Evolutionary conservation across 2,888 invertebrate species (phyloP).

Genomic region (Polyommatus icarus): DNA sequence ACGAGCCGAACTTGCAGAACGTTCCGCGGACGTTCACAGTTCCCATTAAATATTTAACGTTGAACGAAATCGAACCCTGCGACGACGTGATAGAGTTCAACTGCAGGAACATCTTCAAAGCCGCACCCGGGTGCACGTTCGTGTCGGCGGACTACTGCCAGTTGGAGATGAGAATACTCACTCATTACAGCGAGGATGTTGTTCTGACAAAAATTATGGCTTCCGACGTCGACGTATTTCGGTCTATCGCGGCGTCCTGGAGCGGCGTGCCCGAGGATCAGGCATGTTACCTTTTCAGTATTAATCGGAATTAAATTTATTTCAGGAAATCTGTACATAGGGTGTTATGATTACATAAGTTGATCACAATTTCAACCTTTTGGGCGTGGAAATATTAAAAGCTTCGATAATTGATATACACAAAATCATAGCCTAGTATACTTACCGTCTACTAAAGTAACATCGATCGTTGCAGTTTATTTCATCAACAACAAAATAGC

Average conservation of each 20-base stretch:
- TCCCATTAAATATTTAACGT: slow-evolving; percentile 56
- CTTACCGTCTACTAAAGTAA: too few relatives aligned
- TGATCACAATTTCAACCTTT: too few relatives aligned
- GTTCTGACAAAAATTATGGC: slow-evolving; percentile 84
- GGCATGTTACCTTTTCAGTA: slow-evolving; percentile 57
- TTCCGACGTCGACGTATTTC: slow-evolving; percentile 88
- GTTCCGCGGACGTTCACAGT: slow-evolving; percentile 92
- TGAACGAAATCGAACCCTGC: slow-evolving; percentile 46
- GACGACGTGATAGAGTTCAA: slow-evolving; percentile 76
- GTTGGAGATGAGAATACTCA: slow-evolving; percentile 94
- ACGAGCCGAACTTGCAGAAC: slow-evolving; percentile 95
- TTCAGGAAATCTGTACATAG: background rate
- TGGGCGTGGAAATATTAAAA: too few relatives aligned
- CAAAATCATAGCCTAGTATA: too few relatives aligned
- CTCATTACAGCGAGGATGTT: slow-evolving; percentile 91
- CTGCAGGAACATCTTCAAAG: slow-evolving; percentile 85
- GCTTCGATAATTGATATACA: too few relatives aligned
- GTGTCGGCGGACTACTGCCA: slow-evolving; percentile 98
- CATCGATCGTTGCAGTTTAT: too few relatives aligned
- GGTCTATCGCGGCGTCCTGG: slow-evolving; percentile 92
- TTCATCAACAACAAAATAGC: too few relatives aligned
- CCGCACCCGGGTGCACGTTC: slow-evolving; percentile 81
- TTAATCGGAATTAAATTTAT: background rate
- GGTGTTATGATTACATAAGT: too few relatives aligned
- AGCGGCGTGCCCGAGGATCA: slow-evolving; percentile 83